Evolutionary conservation across 2,113 vertebrate genomes (phyloP), one percentile per base, ranked within the genome.

Genomic region (Columba janthina): DNA sequence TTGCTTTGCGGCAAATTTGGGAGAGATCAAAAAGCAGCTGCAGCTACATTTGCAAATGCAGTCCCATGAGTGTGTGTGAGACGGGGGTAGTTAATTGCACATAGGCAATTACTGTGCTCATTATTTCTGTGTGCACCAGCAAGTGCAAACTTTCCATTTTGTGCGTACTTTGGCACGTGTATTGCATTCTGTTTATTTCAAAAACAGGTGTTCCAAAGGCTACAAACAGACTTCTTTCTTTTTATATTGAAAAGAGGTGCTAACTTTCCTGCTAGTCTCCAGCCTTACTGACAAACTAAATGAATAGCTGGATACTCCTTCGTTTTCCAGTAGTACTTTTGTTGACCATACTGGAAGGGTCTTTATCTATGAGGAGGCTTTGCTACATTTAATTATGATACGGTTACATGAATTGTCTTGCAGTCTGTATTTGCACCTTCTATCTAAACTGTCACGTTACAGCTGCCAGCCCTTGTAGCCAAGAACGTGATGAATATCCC

Each of bases 391-490:
- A 71, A 62, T 93, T 85, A 42, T 38, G 71, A 83, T 75, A 17
- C 54, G 62, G 36, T 24, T 76, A 75, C 13, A 6, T 1, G 7
- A 73, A 71, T 15, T 42, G 60, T 25, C 79, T 67, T 13, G 12
- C 22, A 42, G 11, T 74, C 67, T 75, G 48, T 15, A 20, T 67
- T 53, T 53, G 3, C 44, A n/a, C 54, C 78, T 87, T 6, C 90
- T 46, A 1, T 38, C 83, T 44, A 11, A 77, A 71, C 46, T 53
- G 80, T 85, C 29, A 5, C 7, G 34, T 22, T 70, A 69, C 56
- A 67, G 57, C 32, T 78, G 69, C 80, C 86, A 70, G 12, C 46
- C 72, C 60, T 73, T 71, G 64, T n/a, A 77, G 88, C 95, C 88
- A 78, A 84, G 79, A 50, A 65, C 10, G 5, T 4, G 69, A 64